Percentiles rank a stretch among this genome's conserved stretches.
These are phyloP conservation scores for Nyctibius grandis DNA, from an alignment of 2,797 vertebrate genomes.

Conservation along the genomic window DNA sequence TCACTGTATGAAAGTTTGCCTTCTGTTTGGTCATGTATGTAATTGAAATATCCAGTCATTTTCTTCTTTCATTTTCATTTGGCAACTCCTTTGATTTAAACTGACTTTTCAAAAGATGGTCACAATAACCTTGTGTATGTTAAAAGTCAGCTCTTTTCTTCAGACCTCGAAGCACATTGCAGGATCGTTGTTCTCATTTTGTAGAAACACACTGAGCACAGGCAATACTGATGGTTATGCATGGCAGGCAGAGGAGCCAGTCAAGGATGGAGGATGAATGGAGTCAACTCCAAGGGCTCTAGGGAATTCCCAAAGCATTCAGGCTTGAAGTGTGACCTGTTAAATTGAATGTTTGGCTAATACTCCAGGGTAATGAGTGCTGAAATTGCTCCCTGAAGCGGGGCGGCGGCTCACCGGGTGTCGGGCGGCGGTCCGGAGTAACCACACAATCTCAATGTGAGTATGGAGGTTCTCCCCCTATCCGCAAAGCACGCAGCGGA, in stretches of 20 bases:
- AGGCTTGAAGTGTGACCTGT: neutral
- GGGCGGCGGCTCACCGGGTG: no score
- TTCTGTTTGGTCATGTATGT: neutral
- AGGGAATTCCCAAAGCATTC: neutral
- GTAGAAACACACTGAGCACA: neutral
- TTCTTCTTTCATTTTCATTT: neutral
- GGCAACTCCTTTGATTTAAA: neutral
- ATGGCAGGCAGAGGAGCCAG: neutral
- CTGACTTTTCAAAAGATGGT: neutral
- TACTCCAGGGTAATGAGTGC: neutral
- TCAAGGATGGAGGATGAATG: neutral
- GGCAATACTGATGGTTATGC: neutral
- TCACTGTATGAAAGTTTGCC: neutral
- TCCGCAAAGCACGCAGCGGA: no score
- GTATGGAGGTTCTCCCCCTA: no score
- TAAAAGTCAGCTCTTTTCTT: neutral
- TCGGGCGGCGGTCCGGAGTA: no score
- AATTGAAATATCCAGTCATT: neutral
- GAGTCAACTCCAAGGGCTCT: neutral
- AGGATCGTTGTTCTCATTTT: neutral
- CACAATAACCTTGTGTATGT: neutral
- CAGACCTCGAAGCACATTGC: neutral
- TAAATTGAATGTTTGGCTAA: neutral
- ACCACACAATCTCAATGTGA: no score
- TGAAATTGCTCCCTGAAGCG: neutral